phyloP scores from a whole-genome alignment of 2,888 invertebrate genomes.

The Frankliniella intonsa region DNA sequence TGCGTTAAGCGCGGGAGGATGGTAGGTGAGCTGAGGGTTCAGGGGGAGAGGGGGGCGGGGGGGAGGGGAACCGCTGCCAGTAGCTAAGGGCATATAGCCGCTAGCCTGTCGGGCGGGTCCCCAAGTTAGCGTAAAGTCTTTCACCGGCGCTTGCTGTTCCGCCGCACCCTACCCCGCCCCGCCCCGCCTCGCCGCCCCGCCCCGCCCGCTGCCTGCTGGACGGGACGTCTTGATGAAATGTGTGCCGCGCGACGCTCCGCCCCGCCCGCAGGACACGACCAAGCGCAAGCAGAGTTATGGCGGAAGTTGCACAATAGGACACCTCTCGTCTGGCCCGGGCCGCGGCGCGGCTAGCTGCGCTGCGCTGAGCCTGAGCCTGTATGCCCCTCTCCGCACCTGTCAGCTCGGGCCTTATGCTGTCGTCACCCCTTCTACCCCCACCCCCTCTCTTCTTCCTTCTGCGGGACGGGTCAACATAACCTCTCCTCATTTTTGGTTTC shows the following conservation, averaged over 20 bases:
- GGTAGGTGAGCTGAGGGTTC: too few relatives aligned
- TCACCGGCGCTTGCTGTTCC: not conserved
- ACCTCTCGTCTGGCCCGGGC: not conserved
- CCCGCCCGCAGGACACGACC: not conserved
- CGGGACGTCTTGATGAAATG: constrained; percentile 8
- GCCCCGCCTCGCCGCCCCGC: not conserved
- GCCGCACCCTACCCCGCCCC: not conserved
- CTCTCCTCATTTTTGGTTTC: too few relatives aligned
- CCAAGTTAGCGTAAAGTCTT: too few relatives aligned
- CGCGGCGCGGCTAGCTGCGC: too few relatives aligned
- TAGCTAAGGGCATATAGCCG: not conserved
- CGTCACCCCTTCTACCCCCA: not conserved
- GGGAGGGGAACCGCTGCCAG: too few relatives aligned
- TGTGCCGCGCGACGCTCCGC: not conserved
- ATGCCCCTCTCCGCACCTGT: too few relatives aligned
- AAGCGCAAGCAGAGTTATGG: not conserved
- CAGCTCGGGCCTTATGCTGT: too few relatives aligned
- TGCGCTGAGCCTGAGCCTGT: too few relatives aligned
- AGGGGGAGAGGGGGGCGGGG: too few relatives aligned
- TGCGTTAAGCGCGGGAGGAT: too few relatives aligned
- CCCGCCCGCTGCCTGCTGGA: not conserved
- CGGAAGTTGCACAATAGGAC: constrained; percentile 14
- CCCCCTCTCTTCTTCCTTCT: not conserved
- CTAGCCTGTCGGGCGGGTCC: too few relatives aligned
- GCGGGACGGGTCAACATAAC: not conserved